Conservation (phyloP, 2,113 vertebrate species). For the Pyrgilauda ruficollis region DNA sequence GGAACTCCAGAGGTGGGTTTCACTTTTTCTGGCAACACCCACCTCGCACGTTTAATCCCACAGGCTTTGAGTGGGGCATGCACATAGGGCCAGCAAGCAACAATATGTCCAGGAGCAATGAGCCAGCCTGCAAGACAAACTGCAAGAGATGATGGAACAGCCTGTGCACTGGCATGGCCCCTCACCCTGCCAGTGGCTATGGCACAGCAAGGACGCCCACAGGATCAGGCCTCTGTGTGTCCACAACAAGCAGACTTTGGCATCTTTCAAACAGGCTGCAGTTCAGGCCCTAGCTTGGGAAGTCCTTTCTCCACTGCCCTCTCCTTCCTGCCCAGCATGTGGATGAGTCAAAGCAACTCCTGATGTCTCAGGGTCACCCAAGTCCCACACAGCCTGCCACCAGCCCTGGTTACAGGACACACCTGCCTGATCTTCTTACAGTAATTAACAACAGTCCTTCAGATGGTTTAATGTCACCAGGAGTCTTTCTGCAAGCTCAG, state of each 20-base stretch:
- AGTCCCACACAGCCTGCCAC: neutral
- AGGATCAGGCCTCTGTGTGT: neutral
- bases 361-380: neutral
- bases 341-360: neutral
- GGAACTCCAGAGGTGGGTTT: conserved; percentile 12
- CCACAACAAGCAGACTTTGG: neutral
- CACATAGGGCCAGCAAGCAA: neutral
- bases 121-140: neutral
- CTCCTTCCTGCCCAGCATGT: neutral
- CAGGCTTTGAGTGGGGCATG: neutral
- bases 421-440: neutral
- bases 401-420: neutral
- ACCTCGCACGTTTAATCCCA: rapidly evolving
- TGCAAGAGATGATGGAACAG: neutral
- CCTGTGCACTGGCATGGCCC: neutral
- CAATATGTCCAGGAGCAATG: rapidly evolving
- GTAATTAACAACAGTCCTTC: neutral
- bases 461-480: neutral
- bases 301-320: neutral
- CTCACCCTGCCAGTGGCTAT: neutral
- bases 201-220: neutral
- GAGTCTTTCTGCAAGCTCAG: neutral
- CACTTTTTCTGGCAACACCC: neutral
- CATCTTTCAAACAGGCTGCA: neutral
- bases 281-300: neutral